Evolutionary conservation across 2,113 vertebrate species (phyloP).

Genomic region (Pseudorasbora parva): DNA sequence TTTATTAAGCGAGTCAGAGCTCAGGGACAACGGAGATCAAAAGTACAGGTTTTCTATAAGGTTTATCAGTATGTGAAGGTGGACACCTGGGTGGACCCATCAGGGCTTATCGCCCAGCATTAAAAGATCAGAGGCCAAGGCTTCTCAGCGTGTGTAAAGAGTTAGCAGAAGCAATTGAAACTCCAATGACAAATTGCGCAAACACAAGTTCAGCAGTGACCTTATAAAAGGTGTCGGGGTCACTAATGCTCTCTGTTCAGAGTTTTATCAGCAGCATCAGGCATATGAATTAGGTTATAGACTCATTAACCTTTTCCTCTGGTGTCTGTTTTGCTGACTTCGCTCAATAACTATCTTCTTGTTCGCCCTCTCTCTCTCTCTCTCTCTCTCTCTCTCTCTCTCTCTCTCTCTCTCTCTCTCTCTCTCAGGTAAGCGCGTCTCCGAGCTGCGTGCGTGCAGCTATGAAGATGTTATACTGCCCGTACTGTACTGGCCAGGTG

Average conservation of each 20-base stretch:
- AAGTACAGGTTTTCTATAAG: slow-evolving; percentile 7
- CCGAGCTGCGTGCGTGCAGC: slow-evolving; percentile 84
- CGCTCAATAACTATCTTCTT: slow-evolving; percentile 39
- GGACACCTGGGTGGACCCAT: slow-evolving; percentile 3
- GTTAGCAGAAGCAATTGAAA: slow-evolving; percentile 21
- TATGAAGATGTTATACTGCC: slow-evolving; percentile 97
- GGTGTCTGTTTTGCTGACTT: slow-evolving; percentile 28
- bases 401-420: not conserved
- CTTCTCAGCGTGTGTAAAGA: not conserved
- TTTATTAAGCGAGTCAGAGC: not conserved
- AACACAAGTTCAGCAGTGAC: not conserved
- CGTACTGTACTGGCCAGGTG: slow-evolving; percentile 90
- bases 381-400: slow-evolving; percentile 27
- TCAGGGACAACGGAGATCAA: not conserved
- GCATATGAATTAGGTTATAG: slow-evolving; percentile 19
- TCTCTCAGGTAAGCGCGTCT: slow-evolving; percentile 86
- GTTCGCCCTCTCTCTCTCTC: not conserved
- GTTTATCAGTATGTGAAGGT: slow-evolving; percentile 37
- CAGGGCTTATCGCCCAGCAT: slow-evolving; percentile 9
- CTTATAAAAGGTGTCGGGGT: not conserved
- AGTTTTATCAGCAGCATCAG: slow-evolving; percentile 27
- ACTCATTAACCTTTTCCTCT: slow-evolving; percentile 24
- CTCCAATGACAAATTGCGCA: slow-evolving; percentile 12
- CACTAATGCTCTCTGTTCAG: not conserved
- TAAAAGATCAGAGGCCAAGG: slow-evolving; percentile 42